These are phyloP conservation scores for Apostichopus parvimensis DNA, from an alignment of 35 echinoderm and acorn worm genomes.

Conservation along the genomic window DNA sequence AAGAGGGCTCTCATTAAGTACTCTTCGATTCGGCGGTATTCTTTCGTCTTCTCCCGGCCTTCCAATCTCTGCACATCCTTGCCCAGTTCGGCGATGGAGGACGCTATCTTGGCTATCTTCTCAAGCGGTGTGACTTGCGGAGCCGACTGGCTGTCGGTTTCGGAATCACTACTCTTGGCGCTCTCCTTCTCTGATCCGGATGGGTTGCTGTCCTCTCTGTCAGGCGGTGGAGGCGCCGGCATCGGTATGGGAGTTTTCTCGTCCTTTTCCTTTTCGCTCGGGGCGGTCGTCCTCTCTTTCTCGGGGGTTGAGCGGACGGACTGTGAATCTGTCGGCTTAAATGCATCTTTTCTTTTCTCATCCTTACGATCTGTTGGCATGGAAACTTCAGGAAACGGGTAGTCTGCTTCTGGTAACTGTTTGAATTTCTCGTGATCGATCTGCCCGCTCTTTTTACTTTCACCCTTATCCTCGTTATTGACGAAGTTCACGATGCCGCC, in stretches of 20 bases:
- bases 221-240: background rate
- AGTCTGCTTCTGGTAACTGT: background rate
- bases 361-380: background rate
- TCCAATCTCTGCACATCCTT: background rate
- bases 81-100: constrained; percentile 1
- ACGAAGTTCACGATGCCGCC: background rate
- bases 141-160: constrained; percentile 31
- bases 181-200: constrained; percentile 25
- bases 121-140: constrained; percentile 23
- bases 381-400: constrained; percentile 9
- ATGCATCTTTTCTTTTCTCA: background rate
- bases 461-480: background rate
- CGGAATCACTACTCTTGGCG: constrained; percentile 33
- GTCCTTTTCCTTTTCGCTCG: background rate
- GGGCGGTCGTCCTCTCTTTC: background rate
- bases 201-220: constrained; percentile 12
- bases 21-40: constrained; percentile 48
- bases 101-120: constrained; percentile 34
- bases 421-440: background rate
- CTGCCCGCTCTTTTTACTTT: background rate
- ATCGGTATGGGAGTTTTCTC: constrained; percentile 8
- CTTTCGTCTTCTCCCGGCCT: constrained; percentile 12
- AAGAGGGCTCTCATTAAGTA: constrained; percentile 48
- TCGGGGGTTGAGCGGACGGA: background rate
- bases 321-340: background rate